Conservation (phyloP, 2,797 vertebrate species). For the Sternotherus odoratus region DNA sequence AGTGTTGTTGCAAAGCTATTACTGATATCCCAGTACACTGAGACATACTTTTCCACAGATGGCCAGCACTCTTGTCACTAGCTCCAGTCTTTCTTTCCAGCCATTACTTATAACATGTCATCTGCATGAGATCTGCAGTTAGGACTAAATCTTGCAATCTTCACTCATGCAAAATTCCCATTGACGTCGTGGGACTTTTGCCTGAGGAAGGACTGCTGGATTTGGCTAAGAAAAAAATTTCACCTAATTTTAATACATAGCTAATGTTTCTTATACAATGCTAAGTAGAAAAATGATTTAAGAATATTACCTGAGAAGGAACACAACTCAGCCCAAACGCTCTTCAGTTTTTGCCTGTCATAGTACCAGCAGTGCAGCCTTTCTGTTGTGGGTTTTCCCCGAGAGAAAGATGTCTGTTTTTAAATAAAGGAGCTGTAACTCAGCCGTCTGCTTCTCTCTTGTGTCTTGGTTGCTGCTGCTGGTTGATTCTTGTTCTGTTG, state of each 20-base stretch:
- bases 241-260: not conserved
- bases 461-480: not conserved
- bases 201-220: not conserved
- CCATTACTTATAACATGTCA: not conserved
- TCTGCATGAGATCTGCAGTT: fast-evolving
- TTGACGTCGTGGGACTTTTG: not conserved
- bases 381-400: not conserved
- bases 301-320: constrained; percentile 67
- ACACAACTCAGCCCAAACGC: not conserved
- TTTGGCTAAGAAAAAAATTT: not conserved
- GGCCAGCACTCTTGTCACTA: not conserved
- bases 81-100: not conserved
- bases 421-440: fast-evolving
- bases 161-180: constrained; percentile 26
- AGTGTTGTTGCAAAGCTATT: not conserved
- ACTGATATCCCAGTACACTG: not conserved
- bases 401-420: not conserved
- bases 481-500: not conserved
- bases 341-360: constrained; percentile 72
- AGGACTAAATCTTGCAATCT: not conserved
- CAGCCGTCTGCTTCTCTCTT: fast-evolving
- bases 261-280: not conserved
- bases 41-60: not conserved
- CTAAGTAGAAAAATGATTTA: fast-evolving
- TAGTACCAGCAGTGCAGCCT: constrained; percentile 25